A percentile compares a stretch with the other conserved stretches of the same genome.
Evolutionary conservation across 2,113 vertebrate species (phyloP).

Genomic region (Varanus komodoensis): DNA sequence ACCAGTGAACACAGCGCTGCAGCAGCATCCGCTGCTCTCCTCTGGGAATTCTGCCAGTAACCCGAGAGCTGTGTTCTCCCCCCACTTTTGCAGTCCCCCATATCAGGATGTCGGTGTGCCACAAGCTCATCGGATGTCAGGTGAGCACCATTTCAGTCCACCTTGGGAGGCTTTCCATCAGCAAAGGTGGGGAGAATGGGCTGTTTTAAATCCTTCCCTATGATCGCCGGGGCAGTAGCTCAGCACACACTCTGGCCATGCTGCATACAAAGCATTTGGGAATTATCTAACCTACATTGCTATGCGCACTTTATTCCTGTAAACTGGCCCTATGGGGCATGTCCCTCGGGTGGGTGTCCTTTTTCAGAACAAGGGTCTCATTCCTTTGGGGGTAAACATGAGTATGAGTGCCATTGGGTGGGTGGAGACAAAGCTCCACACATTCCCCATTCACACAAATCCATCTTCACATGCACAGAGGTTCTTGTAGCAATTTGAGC

Average conservation of each 20-base stretch:
- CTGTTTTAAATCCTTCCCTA: background rate
- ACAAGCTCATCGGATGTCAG: conserved; percentile 81
- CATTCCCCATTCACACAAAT: no score
- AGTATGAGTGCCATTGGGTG: no score
- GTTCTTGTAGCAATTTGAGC: no score
- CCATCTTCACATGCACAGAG: no score
- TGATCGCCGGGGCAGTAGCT: background rate
- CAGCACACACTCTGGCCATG: no score
- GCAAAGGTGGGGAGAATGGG: background rate
- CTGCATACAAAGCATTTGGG: background rate
- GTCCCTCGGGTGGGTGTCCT: no score
- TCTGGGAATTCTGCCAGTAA: conserved; percentile 67
- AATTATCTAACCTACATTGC: background rate
- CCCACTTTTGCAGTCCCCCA: conserved; percentile 75
- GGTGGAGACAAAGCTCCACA: no score
- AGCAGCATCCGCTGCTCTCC: conserved; percentile 64
- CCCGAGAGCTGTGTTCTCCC: conserved; percentile 71
- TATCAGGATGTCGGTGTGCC: conserved; percentile 81
- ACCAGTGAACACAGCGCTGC: conserved; percentile 73
- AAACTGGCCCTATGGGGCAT: no score
- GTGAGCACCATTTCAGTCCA: conserved; percentile 73
- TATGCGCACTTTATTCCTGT: no score
- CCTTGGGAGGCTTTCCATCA: background rate
- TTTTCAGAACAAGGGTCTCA: no score
- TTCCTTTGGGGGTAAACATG: no score